A percentile compares a stretch with the other conserved stretches of the same genome.
These are phyloP conservation scores for Xestia xanthographa DNA, from an alignment of 2,888 invertebrate species.

Conservation along the genomic window DNA sequence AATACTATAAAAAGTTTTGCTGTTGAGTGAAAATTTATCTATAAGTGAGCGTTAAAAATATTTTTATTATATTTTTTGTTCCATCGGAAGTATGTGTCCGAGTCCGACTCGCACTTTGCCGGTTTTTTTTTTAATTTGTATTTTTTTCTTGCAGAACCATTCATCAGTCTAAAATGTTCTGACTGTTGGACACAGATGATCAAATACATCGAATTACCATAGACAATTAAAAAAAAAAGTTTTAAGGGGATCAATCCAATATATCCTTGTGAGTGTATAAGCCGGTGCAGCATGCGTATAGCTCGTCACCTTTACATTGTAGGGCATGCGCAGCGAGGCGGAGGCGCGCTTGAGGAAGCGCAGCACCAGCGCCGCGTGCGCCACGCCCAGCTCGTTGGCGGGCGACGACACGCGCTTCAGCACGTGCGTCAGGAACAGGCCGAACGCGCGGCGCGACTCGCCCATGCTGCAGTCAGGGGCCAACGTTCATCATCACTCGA, in stretches of 20 bases:
- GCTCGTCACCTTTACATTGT: slow-evolving; percentile 84
- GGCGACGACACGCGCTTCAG: slow-evolving; percentile 92
- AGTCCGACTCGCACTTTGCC: too few relatives aligned
- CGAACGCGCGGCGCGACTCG: slow-evolving; percentile 94
- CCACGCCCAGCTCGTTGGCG: slow-evolving; percentile 88
- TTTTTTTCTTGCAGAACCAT: too few relatives aligned
- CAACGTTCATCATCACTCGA: too few relatives aligned
- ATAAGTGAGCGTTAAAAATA: too few relatives aligned
- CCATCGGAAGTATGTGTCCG: too few relatives aligned
- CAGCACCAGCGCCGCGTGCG: slow-evolving; percentile 92
- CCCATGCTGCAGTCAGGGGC: slow-evolving; percentile 80
- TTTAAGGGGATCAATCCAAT: not conserved
- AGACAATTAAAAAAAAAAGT: not conserved
- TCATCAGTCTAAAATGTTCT: too few relatives aligned
- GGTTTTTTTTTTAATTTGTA: too few relatives aligned
- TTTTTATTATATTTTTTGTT: too few relatives aligned
- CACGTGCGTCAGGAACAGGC: slow-evolving; percentile 94
- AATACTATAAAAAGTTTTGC: too few relatives aligned
- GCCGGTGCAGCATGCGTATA: slow-evolving; percentile 50
- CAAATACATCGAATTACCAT: not conserved
- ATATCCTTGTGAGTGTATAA: not conserved
- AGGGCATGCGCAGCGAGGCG: slow-evolving; percentile 93
- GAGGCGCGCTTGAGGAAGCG: slow-evolving; percentile 94
- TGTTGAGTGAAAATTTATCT: too few relatives aligned
- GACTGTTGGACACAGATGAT: too few relatives aligned